Evolutionary conservation across 2,888 invertebrate species (phyloP), one percentile per base, ranked within the genome.

Genomic region (Tortricodes alternella): DNA sequence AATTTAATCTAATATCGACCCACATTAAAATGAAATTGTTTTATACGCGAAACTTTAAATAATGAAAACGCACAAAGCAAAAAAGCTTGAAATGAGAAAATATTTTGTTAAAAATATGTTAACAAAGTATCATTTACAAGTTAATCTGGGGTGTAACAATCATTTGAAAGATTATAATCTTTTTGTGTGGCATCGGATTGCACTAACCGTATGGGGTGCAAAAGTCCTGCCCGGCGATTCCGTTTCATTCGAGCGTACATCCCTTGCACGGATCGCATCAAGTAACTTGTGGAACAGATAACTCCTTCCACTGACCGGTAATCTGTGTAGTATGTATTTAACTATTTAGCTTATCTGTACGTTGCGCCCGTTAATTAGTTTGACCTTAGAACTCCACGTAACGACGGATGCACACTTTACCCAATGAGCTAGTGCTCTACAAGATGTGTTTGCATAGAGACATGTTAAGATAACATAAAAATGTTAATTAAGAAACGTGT

Each of bases 81-180:
- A 53, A 46, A 39, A 24, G 53, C 46, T 29, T 46, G 4, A 37
- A 9, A 34, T 24, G 39, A 8, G 34, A 41, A 35, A 27, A 29
- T 44, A 18, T 13, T 41, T 15, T 41, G 23, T 24, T 24, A 41
- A 43, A 18, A 15, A 48, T 27, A 41, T 46, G 24, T 13, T 41
- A 34, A 19, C 2, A 35, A 49, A 43, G 43, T 43, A 55, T 55
- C 48, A 8, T 18, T 48, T 55, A 41, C 55, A 48, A 55, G 48
- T 55, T 49, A 55, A 55, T 48, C 41, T 48, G 15, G n/a, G n/a
- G 8, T 8, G n/a, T 41, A 11, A 49, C 48, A 43, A 55, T 55
- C 41, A 11, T 35, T 43, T 34, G 15, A 41, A 27, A 46, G 18
- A 3, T 32, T 15, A 11, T 29, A 51, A 39, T 15, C 27, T 19